Conservation (phyloP, 2,888 invertebrate genomes). For the Agrochola circellaris region DNA sequence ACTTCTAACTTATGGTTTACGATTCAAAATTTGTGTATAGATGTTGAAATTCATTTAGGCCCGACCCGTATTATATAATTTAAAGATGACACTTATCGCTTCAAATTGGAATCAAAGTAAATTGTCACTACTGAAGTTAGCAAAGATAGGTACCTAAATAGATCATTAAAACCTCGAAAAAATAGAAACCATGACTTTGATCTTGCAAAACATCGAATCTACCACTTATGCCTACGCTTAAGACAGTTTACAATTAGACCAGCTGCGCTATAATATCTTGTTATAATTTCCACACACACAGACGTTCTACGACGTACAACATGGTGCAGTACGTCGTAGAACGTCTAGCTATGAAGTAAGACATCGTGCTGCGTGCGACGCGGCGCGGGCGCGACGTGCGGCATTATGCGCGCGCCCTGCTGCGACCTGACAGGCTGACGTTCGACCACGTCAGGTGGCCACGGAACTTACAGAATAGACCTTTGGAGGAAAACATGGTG, state of each 20-base stretch:
- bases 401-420: slow-evolving; percentile 47
- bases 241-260: neutral
- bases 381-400: slow-evolving; percentile 11
- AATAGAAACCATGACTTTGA: neutral
- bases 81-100: neutral
- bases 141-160: neutral
- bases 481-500: slow-evolving; percentile 11
- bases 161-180: neutral
- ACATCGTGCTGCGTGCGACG: slow-evolving; percentile 19
- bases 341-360: slow-evolving; percentile 20
- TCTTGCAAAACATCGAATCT: neutral
- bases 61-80: neutral
- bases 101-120: neutral
- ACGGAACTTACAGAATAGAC: neutral
- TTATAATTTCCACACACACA: slow-evolving; percentile 5
- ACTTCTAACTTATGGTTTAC: slow-evolving; percentile 6
- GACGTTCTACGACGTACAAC: no score
- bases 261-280: slow-evolving; percentile 6
- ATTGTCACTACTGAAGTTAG: no score
- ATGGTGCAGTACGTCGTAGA: neutral
- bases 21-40: neutral
- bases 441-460: neutral
- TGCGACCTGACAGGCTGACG: slow-evolving; percentile 15
- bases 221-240: neutral
- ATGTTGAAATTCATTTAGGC: neutral